Percentiles rank a stretch among this genome's conserved stretches.
Evolutionary conservation across 2,797 vertebrate species (phyloP).

Genomic region (Phrynocephalus vlangalii): DNA sequence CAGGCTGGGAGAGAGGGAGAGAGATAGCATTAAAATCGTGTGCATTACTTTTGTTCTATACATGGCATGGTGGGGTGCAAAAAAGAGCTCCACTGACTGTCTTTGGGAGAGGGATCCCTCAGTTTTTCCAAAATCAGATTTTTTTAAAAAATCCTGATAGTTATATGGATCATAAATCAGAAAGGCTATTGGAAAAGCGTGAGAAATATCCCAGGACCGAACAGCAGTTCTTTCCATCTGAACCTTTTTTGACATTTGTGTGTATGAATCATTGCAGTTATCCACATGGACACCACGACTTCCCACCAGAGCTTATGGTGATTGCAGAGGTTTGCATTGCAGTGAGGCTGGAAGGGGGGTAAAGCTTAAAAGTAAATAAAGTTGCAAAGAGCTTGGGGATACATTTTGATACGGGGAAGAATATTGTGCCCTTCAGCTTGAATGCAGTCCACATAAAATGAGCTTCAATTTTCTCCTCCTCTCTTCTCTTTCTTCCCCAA

Average conservation of each 20-base stretch:
- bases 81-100: not conserved
- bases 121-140: not conserved
- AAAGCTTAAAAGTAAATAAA: conserved; percentile 42
- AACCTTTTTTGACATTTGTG: not conserved
- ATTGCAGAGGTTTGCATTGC: conserved; percentile 26
- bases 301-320: conserved; percentile 21
- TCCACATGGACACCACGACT: conserved; percentile 1
- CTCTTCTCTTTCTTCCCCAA: conserved; percentile 4
- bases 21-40: not conserved
- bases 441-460: conserved; percentile 24
- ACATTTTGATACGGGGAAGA: conserved; percentile 20
- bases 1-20: not conserved
- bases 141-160: not conserved
- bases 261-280: not conserved
- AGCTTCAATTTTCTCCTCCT: conserved; percentile 2
- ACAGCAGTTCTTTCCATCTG: not conserved
- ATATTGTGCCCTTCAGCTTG: conserved; percentile 21
- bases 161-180: not conserved
- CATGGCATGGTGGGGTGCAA: not conserved
- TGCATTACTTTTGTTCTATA: not conserved
- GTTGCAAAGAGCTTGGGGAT: conserved; percentile 16
- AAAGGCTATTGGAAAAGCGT: not conserved
- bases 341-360: not conserved
- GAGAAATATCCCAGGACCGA: not conserved
- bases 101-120: not conserved